These are phyloP conservation scores for Aelia acuminata DNA, from an alignment of 2,888 invertebrate genomes.

Conservation along the genomic window DNA sequence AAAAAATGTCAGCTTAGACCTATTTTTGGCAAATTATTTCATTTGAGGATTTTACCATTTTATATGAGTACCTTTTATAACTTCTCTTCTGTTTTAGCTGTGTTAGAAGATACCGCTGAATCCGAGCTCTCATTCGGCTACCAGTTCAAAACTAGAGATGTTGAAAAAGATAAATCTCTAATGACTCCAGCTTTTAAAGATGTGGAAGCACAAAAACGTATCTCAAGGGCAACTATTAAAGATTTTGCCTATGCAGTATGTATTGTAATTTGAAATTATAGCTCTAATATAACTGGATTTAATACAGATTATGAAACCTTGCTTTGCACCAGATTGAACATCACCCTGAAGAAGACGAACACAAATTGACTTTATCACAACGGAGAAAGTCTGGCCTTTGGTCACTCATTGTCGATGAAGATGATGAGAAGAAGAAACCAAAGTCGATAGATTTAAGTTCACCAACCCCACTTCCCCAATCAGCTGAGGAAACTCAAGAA, in stretches of 20 bases:
- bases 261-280: neutral
- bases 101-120: slow-evolving; percentile 30
- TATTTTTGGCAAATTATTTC: no score
- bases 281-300: neutral
- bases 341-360: slow-evolving; percentile 37
- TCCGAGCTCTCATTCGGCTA: slow-evolving; percentile 53
- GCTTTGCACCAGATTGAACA: neutral
- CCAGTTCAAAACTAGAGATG: slow-evolving; percentile 33
- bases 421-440: neutral
- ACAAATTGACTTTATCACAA: slow-evolving; percentile 36
- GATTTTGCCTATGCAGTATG: slow-evolving; percentile 23
- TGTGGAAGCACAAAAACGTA: slow-evolving; percentile 12
- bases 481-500: neutral
- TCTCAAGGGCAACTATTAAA: slow-evolving; percentile 7
- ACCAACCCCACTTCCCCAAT: neutral
- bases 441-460: neutral
- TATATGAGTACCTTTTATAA: no score
- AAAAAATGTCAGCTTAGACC: no score
- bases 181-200: neutral
- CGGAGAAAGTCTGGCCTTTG: slow-evolving; percentile 8
- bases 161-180: neutral
- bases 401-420: slow-evolving; percentile 22
- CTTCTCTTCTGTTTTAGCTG: neutral
- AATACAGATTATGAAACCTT: neutral
- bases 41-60: neutral